These are phyloP conservation scores for Eupithecia abbreviata DNA, from an alignment of 2,888 invertebrate species.

Conservation along the genomic window DNA sequence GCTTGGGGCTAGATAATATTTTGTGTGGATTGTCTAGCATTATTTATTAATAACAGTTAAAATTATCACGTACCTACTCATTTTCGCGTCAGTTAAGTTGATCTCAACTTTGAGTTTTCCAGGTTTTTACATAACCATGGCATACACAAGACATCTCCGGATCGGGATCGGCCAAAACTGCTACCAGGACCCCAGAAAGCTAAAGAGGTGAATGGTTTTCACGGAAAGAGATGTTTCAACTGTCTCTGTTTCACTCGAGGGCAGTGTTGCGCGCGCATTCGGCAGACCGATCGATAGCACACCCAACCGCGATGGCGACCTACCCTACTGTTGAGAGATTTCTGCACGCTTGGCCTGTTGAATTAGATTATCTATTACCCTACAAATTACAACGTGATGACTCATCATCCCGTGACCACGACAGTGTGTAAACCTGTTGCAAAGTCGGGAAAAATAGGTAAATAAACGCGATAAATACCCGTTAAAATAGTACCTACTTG, in stretches of 20 bases:
- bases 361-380: neutral
- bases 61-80: no score
- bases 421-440: no score
- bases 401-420: no score
- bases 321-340: constrained; percentile 22
- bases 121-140: neutral
- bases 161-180: constrained; percentile 60
- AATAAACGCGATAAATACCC: no score
- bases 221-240: constrained; percentile 14
- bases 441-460: no score
- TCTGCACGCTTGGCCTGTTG: neutral
- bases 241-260: constrained; percentile 12
- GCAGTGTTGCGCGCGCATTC: constrained; percentile 34
- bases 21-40: no score
- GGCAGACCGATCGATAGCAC: constrained; percentile 20
- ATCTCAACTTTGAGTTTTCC: no score
- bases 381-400: no score
- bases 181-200: constrained; percentile 58
- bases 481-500: no score
- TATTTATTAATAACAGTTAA: no score
- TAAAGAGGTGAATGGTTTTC: constrained; percentile 56
- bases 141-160: constrained; percentile 41
- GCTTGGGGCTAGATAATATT: no score
- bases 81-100: no score
- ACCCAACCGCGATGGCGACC: constrained; percentile 12